Percentiles rank a stretch among this genome's conserved stretches.
These are phyloP conservation scores for Episyrphus balteatus DNA, from an alignment of 1,140 invertebrate species.

Conservation along the genomic window DNA sequence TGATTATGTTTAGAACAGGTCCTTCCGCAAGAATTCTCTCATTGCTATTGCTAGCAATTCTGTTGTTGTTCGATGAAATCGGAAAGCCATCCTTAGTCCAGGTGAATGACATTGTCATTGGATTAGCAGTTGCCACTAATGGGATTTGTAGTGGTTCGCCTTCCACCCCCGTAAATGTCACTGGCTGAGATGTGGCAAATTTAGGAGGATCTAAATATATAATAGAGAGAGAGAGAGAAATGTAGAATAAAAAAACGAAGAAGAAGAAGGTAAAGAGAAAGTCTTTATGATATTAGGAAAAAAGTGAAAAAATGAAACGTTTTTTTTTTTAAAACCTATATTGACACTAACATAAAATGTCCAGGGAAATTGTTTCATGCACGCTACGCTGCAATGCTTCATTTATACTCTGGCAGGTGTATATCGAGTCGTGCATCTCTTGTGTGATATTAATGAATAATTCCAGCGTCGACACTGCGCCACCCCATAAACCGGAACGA, in stretches of 20 bases:
- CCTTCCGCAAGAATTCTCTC: constrained; percentile 62
- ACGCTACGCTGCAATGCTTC: constrained; percentile 64
- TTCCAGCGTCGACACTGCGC: constrained; percentile 67
- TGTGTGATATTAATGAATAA: constrained; percentile 73
- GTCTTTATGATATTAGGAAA: not conserved
- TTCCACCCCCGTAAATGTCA: constrained; percentile 60
- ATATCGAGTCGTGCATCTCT: constrained; percentile 74
- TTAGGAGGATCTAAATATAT: constrained; percentile 56
- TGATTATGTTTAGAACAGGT: constrained; percentile 71
- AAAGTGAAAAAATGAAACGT: not conserved
- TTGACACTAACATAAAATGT: constrained; percentile 75
- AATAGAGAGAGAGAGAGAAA: not conserved
- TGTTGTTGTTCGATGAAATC: constrained; percentile 33
- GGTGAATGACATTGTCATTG: constrained; percentile 67
- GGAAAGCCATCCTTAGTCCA: constrained; percentile 78
- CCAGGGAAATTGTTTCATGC: constrained; percentile 76
- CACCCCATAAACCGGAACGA: constrained; percentile 66
- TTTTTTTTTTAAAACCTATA: constrained; percentile 19
- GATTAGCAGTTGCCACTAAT: constrained; percentile 74
- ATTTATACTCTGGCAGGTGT: constrained; percentile 86
- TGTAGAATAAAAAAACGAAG: not conserved
- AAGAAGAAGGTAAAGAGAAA: not conserved
- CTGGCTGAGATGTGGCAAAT: constrained; percentile 48
- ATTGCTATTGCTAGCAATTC: constrained; percentile 20
- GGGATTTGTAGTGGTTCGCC: constrained; percentile 70